Conservation (phyloP, 1,140 invertebrate species). For the Drosophila bipectinata region DNA sequence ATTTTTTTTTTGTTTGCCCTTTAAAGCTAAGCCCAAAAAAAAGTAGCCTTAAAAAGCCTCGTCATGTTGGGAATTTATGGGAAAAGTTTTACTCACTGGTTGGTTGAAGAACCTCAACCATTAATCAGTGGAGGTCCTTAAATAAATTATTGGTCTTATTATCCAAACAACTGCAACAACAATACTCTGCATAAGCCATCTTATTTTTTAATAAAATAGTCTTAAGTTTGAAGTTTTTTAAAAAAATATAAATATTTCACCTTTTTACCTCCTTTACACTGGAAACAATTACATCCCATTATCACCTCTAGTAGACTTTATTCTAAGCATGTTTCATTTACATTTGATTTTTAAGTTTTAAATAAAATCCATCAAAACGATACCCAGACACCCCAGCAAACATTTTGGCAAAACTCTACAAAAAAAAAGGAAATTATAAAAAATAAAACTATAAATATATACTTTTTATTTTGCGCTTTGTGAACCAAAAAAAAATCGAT, state of each 20-base stretch:
- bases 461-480: constrained; percentile 62
- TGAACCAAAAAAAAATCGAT: constrained; percentile 10
- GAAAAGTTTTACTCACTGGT: constrained; percentile 8
- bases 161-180: constrained; percentile 27
- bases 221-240: background rate
- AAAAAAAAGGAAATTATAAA: constrained; percentile 18
- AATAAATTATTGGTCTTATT: background rate
- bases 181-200: background rate
- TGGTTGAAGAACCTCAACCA: no score
- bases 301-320: constrained; percentile 7
- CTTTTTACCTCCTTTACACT: background rate
- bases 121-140: background rate
- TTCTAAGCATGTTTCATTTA: constrained; percentile 22
- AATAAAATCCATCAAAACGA: constrained; percentile 7
- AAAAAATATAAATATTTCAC: background rate
- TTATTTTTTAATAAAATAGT: background rate
- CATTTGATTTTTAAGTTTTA: background rate
- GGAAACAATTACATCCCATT: constrained; percentile 2
- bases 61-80: constrained; percentile 12
- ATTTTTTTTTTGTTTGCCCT: background rate
- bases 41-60: background rate
- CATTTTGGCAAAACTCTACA: constrained; percentile 41
- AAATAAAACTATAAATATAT: constrained; percentile 12
- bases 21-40: background rate
- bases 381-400: constrained; percentile 6